Base-by-base conservation (phyloP, 2,113 vertebrate genomes). In the Parotia lawesii region DNA sequence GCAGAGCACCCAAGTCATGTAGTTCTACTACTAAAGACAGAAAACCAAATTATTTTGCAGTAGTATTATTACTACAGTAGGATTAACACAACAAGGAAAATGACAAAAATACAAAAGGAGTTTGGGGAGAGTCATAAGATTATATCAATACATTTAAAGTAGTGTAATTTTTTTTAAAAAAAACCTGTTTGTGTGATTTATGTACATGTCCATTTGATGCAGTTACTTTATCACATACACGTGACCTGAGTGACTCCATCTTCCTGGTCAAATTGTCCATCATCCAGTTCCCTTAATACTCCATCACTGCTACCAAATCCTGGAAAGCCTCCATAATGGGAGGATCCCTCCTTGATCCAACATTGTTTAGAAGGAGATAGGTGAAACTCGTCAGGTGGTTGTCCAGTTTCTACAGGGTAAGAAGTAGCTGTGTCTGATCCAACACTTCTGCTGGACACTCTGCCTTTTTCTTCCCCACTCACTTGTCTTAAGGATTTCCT, bases 241-340 rank as follows among this genome's bases (percentile, higher is more conserved):
- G 99, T 99, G 96, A 99, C 99, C 96, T 99, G 98, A 15, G 98
- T 98, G n/a, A 98, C 98, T 42, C 98, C 99, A 33, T 99, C 99
- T 27, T 99, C 99, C 88, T 98, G 99, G 78, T 99, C 99, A 31
- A 99, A 98, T 64, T 98, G 98, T 33, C 98, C 98, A 12, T 99
- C 99, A 42, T 99, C 99, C 81, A 99, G 95, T 80, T 99, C 98
- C 56, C 98, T 98, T 38, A 99, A 94, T 71, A 98, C 96, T 53
- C 98, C 97, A 89, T 98, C 98, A 10, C 97, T 98, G 51, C 97
- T 98, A 40, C 97, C 97, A 70, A 99, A 98, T 27, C 98, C 98
- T 0, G 98, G 96, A 94, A 99, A 98, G 54, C 97, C 97, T 24
- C 98, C 97, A 35, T 91, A 81, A 16, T 88, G 96, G 7, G 92